Conservation (phyloP, 2,113 vertebrate genomes). For the Eulemur rufifrons region DNA sequence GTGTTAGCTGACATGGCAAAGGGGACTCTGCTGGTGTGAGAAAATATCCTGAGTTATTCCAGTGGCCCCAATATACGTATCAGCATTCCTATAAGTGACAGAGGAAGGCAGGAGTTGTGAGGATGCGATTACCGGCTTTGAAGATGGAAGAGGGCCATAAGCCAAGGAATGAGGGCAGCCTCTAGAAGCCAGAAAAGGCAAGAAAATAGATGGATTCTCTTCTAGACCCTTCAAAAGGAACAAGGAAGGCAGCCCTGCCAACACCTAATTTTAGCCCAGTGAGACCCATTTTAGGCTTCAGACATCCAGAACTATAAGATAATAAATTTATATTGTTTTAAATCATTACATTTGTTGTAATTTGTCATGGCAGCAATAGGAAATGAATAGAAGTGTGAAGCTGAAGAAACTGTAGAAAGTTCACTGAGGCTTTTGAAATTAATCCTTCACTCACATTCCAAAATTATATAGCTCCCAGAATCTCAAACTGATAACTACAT, state of each 20-base stretch:
- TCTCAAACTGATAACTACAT: background rate
- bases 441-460: background rate
- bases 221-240: background rate
- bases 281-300: background rate
- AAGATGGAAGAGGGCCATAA: background rate
- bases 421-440: slow-evolving; percentile 29
- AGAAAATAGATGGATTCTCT: background rate
- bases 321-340: background rate
- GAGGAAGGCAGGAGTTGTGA: background rate
- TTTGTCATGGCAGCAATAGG: background rate
- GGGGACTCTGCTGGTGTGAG: too few relatives aligned
- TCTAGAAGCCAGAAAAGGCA: background rate
- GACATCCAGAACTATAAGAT: background rate
- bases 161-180: background rate
- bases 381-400: background rate
- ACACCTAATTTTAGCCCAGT: background rate
- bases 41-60: background rate
- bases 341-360: background rate
- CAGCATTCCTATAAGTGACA: background rate
- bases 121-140: background rate
- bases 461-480: background rate
- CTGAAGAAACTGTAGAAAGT: background rate
- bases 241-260: background rate
- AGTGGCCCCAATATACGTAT: too few relatives aligned
- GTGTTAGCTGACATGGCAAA: background rate